phyloP scores from a whole-genome alignment of 2,113 vertebrate species.

The Erythrocercus mccallii region DNA sequence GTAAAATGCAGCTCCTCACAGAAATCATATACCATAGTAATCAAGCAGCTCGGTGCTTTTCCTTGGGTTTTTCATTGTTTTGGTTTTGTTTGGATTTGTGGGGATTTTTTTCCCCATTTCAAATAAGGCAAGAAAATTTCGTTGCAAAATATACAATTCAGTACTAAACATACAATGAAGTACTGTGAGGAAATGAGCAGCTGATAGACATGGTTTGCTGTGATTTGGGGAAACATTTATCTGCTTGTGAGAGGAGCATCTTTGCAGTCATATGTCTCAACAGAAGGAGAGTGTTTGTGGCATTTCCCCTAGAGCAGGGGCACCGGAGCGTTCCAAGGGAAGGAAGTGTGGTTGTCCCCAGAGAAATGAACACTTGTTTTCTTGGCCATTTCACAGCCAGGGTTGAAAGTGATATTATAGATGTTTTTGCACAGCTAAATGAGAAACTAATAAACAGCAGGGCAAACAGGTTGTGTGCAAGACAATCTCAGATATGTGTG shows the following conservation, averaged over 20 bases:
- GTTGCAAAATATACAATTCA: background rate
- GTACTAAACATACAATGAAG: background rate
- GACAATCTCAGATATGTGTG: fast-evolving
- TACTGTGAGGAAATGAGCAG: background rate
- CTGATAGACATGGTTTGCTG: constrained; percentile 18
- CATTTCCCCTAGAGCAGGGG: constrained; percentile 28
- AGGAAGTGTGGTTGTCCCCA: background rate
- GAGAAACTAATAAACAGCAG: background rate
- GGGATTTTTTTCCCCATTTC: background rate
- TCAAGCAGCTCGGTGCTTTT: background rate
- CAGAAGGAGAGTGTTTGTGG: constrained; percentile 25
- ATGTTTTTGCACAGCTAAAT: background rate
- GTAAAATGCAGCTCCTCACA: background rate
- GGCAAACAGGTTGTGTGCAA: background rate
- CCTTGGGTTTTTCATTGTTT: background rate
- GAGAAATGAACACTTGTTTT: background rate
- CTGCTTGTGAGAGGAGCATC: constrained; percentile 27
- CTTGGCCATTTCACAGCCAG: constrained; percentile 8
- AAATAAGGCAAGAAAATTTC: background rate
- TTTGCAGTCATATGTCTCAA: constrained; percentile 59
- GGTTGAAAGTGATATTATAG: background rate
- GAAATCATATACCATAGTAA: background rate
- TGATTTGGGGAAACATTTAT: constrained; percentile 31
- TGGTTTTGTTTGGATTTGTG: background rate
- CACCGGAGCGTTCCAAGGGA: background rate